phyloP scores from a whole-genome alignment of 2,113 vertebrate species.

The Steatornis caripensis region DNA sequence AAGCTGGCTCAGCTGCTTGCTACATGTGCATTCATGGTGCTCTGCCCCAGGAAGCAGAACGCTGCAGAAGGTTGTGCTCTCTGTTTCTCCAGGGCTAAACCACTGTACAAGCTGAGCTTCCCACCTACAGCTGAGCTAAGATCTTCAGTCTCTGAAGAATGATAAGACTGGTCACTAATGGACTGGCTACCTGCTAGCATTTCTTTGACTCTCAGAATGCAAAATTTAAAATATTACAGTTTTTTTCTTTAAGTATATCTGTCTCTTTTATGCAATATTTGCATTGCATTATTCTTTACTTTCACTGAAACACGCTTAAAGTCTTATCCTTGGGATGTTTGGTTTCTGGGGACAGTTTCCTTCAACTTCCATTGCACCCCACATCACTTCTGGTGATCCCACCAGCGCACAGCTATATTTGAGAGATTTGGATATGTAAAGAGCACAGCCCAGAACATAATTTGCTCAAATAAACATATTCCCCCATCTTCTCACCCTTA shows the following conservation, averaged over 20 bases:
- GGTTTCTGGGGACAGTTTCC: background rate
- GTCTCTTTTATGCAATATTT: background rate
- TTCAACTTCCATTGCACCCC: background rate
- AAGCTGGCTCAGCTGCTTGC: background rate
- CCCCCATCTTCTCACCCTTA: background rate
- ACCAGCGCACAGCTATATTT: rapidly evolving
- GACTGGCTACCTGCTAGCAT: background rate
- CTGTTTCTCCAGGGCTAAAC: background rate
- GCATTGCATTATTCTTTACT: background rate
- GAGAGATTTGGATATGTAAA: background rate
- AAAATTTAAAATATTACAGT: background rate
- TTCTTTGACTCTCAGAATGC: background rate
- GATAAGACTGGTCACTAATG: background rate
- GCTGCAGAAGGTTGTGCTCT: background rate
- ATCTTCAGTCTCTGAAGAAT: background rate
- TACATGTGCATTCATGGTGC: background rate
- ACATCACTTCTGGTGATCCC: background rate
- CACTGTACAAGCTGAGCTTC: background rate
- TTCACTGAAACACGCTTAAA: background rate
- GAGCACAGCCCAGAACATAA: background rate
- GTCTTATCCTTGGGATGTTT: background rate
- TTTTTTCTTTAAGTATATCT: background rate
- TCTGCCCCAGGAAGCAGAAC: background rate
- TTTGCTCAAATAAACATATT: background rate
- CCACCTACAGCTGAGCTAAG: background rate